phyloP scores from a whole-genome alignment of 2,888 invertebrate genomes.

The Mermis nigrescens region DNA sequence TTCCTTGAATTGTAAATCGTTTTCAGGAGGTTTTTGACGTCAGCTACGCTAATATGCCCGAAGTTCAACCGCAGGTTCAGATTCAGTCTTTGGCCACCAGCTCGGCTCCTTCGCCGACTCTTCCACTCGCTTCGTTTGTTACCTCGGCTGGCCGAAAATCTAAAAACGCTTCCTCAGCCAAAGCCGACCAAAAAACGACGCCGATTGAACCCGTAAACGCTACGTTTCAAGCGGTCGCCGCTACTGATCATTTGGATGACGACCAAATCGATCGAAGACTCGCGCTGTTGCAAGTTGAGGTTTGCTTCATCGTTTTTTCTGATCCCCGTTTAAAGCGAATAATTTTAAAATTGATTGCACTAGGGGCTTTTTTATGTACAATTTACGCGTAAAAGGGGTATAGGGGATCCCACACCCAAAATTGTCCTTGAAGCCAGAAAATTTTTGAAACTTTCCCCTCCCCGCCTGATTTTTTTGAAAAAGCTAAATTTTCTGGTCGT shows the following conservation, averaged over 20 bases:
- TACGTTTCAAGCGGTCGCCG: background rate
- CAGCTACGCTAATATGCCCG: background rate
- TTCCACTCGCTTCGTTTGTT: background rate
- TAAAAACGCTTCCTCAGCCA: background rate
- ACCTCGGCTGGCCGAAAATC: background rate
- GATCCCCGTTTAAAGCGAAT: too few species aligned
- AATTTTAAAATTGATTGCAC: too few species aligned
- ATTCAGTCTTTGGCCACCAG: background rate
- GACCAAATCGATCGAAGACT: slow-evolving; percentile 10
- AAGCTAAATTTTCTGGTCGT: too few species aligned
- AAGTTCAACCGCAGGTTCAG: background rate
- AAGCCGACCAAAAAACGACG: background rate
- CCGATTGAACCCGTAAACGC: background rate
- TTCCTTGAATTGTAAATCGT: background rate
- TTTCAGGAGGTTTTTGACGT: slow-evolving; percentile 1
- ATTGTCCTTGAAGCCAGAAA: too few species aligned
- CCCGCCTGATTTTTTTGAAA: too few species aligned
- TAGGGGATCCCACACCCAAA: too few species aligned
- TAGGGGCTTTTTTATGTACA: too few species aligned
- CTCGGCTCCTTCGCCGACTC: background rate
- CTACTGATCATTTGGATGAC: slow-evolving; percentile 10
- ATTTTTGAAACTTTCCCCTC: too few species aligned
- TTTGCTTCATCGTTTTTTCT: too few species aligned
- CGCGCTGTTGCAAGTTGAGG: background rate
- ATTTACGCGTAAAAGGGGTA: too few species aligned